Evolutionary conservation across 2,113 vertebrate species (phyloP), one percentile per base, ranked within the genome.

Genomic region (Gambusia holbrooki): DNA sequence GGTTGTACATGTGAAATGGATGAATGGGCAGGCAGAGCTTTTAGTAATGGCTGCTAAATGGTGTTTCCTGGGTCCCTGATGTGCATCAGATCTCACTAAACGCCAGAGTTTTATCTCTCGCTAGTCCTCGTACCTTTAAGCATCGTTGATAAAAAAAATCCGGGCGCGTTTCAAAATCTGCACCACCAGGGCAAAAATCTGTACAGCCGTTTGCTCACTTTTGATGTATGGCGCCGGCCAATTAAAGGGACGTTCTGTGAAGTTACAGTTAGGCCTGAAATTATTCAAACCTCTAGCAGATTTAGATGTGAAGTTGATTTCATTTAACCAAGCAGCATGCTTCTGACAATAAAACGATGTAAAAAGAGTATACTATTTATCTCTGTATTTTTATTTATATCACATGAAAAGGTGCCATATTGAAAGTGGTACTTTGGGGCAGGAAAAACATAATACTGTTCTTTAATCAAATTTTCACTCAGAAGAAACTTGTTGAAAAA

Each of bases 11-110:
- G 72, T 63, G 71, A 90, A 85, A 84, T 71, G 77, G 70, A 90
- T 85, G 88, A 90, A 90, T 75, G 81, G 79, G 76, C 86, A 83
- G 80, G 83, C 84, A 76, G 69, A 61, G 84, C 69, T 78, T 82
- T 82, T 82, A 77, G 25, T 79, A 76, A 84, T 71, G 70, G 82
- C 61, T 75, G 74, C 30, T 83, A 79, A 84, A 66, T 66, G 66
- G 84, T 83, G 78, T 45, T 77, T 80, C 66, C 27, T 33, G 17
- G 69, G 79, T 80, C 89, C 84, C 85, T 42, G 58, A 84, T 85
- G 87, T 76, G 80, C 74, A 62, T 54, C 66, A 62, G 69, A 80
- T 82, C 68, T 61, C 75, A 64, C 60, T 78, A 65, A 37, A 58
- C 67, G 84, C 71, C 69, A 63, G 40, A 78, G 25, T 74, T 27